Evolutionary conservation across 2,888 invertebrate species (phyloP), one percentile per base, ranked within the genome.

Genomic region (Danaus chrysippus): DNA sequence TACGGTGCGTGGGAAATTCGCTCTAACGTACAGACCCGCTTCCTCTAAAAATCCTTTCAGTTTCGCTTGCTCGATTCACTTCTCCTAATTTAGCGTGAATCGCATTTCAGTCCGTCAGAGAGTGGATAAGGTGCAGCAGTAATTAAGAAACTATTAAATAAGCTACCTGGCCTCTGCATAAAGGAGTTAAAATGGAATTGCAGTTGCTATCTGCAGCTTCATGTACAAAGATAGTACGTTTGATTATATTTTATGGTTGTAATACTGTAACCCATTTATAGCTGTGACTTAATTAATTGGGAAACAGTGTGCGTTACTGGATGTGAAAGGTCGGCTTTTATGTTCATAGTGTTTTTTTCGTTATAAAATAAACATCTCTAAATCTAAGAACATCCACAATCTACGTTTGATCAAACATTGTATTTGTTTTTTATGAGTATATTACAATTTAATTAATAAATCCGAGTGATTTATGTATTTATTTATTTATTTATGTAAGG

Each of bases 81-180:
- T 62, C 61, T 63, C 62, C 59, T 68, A 68, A 68, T 71, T 70
- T 68, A 65, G 62, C 67, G 58, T 69, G 69, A 68, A 67, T 65
- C 61, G 68, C 61, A 63, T 60, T 68, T 62, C 58, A 64, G 61
- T 62, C 63, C 61, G 62, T 68, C 64, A 61, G 64, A 59, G 72
- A 66, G 68, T 76, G 73, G 77, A 75, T 73, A 73, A 73, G 68
- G 74, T 71, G 73, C 72, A 68, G 74, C 73, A 74, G 81, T 79
- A 81, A 84, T 84, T 85, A 84, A 79, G 81, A 76, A 80, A 83
- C 84, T 83, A 82, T 84, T 80, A 78, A 82, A 80, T 82, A 75
- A 71, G 64, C 65, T 64, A 54, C 62, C 59, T 49, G 15, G 17
- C 49, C 49, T 49, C 49, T 59, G 42, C 43, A 44, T 56, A 58